Percentiles rank a stretch among this genome's conserved stretches.
Conservation (phyloP, 2,888 invertebrate genomes). For the Branchellion lobata region DNA sequence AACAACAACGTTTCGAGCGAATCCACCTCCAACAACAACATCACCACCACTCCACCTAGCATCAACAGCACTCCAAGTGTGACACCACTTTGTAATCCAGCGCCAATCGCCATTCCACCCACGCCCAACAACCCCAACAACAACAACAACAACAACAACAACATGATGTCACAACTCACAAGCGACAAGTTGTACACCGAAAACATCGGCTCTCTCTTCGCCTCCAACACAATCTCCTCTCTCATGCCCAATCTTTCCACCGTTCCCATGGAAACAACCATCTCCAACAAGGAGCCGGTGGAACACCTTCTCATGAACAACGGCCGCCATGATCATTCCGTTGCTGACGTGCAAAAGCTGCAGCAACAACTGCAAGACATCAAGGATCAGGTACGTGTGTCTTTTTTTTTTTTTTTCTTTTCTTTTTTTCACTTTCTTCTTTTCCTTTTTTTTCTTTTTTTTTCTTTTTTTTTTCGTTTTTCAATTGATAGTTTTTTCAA, state of each 20-base stretch:
- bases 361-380: conserved; percentile 95
- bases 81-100: not conserved
- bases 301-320: conserved; percentile 60
- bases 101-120: not conserved
- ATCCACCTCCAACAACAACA: not conserved
- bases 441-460: too few relatives aligned
- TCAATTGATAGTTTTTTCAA: too few relatives aligned
- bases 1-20: not conserved
- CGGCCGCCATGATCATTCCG: conserved; percentile 58
- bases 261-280: not conserved
- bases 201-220: conserved; percentile 46
- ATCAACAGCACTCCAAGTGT: not conserved
- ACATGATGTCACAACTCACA: conserved; percentile 40
- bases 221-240: conserved; percentile 34
- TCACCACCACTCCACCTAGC: not conserved
- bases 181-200: conserved; percentile 46
- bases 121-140: conserved; percentile 16
- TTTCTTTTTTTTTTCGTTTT: too few relatives aligned
- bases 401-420: not conserved
- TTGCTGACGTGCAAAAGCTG: conserved; percentile 81
- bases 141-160: conserved; percentile 31
- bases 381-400: conserved; percentile 77
- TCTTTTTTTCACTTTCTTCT: too few relatives aligned
- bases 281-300: conserved; percentile 51
- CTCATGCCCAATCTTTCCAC: conserved; percentile 28